These are phyloP conservation scores for Acanthiza pusilla DNA, from an alignment of 2,797 vertebrate species.

Conservation along the genomic window DNA sequence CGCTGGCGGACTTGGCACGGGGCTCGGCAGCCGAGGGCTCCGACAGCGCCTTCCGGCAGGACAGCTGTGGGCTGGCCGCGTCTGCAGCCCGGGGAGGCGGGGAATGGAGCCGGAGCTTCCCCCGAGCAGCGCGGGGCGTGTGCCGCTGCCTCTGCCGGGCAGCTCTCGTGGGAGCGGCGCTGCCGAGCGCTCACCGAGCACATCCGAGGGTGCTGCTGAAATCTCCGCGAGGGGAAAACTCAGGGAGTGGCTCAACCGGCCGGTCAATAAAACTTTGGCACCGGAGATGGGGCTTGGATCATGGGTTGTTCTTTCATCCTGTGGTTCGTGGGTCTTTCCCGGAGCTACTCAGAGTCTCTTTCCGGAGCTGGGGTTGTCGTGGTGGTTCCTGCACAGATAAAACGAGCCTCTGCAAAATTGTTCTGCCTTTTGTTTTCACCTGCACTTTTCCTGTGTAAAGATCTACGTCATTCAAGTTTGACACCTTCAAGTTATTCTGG, in stretches of 20 bases:
- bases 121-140: background rate
- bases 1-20: background rate
- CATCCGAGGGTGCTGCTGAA: background rate
- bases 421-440: background rate
- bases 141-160: background rate
- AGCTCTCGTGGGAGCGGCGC: background rate
- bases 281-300: background rate
- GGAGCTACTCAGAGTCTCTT: background rate
- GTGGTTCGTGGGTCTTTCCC: background rate
- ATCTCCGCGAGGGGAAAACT: background rate
- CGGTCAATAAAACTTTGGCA: background rate
- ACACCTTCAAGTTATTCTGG: rapidly evolving
- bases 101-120: background rate
- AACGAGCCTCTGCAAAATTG: rapidly evolving
- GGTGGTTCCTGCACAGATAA: background rate
- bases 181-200: rapidly evolving
- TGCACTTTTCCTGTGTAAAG: rapidly evolving
- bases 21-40: background rate
- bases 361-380: background rate
- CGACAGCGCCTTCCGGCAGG: background rate
- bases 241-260: background rate
- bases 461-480: rapidly evolving
- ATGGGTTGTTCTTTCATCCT: background rate
- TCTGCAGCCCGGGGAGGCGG: background rate
- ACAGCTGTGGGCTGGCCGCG: background rate